phyloP scores from a whole-genome alignment of 2,888 invertebrate genomes.

The Hydraecia micacea region DNA sequence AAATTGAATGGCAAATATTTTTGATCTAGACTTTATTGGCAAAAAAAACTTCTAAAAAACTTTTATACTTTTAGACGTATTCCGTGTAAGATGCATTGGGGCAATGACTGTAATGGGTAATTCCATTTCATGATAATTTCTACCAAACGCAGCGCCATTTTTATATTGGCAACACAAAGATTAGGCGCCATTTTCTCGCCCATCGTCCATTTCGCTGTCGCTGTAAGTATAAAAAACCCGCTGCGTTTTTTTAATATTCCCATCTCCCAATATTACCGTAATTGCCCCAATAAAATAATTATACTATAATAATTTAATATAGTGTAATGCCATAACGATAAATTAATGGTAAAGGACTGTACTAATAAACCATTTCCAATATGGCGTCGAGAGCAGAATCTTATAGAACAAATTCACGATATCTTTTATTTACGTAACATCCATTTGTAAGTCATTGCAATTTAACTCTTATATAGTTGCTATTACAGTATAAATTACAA shows the following conservation, averaged over 20 bases:
- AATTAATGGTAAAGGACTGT: neutral
- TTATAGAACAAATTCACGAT: neutral
- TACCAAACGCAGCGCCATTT: neutral
- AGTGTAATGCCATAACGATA: neutral
- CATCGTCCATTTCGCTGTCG: neutral
- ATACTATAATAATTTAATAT: neutral
- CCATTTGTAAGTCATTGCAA: neutral
- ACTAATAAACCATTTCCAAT: neutral
- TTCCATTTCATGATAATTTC: neutral
- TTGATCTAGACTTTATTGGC: constrained; percentile 16
- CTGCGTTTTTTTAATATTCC: neutral
- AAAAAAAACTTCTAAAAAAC: neutral
- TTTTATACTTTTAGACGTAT: neutral
- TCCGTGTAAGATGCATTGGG: neutral
- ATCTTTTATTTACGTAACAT: neutral
- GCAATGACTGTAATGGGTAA: neutral
- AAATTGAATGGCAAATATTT: constrained; percentile 18
- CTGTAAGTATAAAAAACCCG: neutral
- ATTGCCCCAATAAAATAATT: neutral
- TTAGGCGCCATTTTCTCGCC: neutral
- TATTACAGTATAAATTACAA: neutral
- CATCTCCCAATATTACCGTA: neutral
- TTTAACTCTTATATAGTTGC: neutral
- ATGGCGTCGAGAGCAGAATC: neutral
- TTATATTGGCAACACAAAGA: neutral